A percentile compares a stretch with the other conserved stretches of the same genome.
phyloP scores from a whole-genome alignment of 1,140 invertebrate species.

The Brachionus rubens region DNA sequence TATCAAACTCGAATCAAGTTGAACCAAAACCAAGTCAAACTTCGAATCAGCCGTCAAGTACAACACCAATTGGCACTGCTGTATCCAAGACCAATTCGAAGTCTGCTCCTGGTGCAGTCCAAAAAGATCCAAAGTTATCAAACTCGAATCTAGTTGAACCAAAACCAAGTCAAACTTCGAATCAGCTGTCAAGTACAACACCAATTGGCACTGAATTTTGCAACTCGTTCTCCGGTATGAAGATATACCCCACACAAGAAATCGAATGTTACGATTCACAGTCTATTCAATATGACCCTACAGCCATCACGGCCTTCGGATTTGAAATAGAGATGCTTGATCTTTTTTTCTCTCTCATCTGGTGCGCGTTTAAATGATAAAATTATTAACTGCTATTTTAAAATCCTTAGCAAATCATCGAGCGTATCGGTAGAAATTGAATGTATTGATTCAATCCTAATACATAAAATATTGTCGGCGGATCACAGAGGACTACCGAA shows the following conservation, averaged over 20 bases:
- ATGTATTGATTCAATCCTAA: conserved; percentile 5
- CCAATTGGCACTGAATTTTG: neutral
- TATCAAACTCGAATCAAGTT: too few species aligned
- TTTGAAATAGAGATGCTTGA: neutral
- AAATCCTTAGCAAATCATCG: conserved; percentile 13
- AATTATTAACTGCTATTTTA: conserved; percentile 6
- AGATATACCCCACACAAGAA: conserved; percentile 1
- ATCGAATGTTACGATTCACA: neutral
- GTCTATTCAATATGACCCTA: neutral
- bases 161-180: neutral
- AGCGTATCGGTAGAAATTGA: neutral
- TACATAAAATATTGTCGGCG: conserved; percentile 7
- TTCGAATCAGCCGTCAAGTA: too few species aligned
- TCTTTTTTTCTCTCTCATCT: neutral
- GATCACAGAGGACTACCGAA: conserved; percentile 8
- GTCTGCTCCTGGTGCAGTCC: neutral
- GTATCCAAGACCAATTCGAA: too few species aligned
- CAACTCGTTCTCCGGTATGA: neutral
- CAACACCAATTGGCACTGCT: too few species aligned
- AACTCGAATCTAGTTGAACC: neutral
- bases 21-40: too few species aligned
- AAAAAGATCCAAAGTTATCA: neutral
- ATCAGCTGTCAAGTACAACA: neutral
- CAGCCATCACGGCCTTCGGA: neutral
- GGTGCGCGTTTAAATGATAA: conserved; percentile 23